Base-by-base conservation (phyloP, 2,888 invertebrate genomes). In the Resseliella maxima region DNA sequence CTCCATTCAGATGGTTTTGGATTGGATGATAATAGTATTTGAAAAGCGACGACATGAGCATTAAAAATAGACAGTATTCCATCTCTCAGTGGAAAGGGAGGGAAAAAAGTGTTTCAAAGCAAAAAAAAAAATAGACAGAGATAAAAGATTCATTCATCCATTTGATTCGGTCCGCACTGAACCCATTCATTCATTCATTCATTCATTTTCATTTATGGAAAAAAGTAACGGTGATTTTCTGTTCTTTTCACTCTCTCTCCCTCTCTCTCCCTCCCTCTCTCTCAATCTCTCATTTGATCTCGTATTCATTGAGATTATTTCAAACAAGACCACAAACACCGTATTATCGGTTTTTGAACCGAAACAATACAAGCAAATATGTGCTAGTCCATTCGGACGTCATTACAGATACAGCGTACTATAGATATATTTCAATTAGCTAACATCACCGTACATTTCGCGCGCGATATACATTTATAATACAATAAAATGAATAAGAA, bases 341-440 rank as follows among this genome's bases (percentile, higher is more conserved):
- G 31, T 72, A 31, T 72, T 72, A 72, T 72, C 15, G 72, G 31
- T 72, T 12, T 72, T 15, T 72, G 59, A 59, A 12, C 24, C n/a
- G 5, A 59, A 31, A 72, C 15, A 72, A 31, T n/a, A 59, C 35
- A n/a, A n/a, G n/a, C n/a, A 72, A 0, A 59, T 59, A 59, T 59
- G 18, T 5, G 27, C 59, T 72, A 18, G 12, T 35, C n/a, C 31
- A 72, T 15, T 50, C 18, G 46, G 72, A 72, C 72, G 15, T 72
- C 72, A 72, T 72, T 18, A 31, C 72, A 15, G 31, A 72, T 35
- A 72, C 72, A 72, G 10, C 72, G 35, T 31, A 72, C 31, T 50
- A 59, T 59, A 59, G 6, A 72, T 72, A 72, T 72, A 72, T 72
- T 72, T 72, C 72, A 72, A 72, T 72, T 72, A 72, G 72, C 72